Conservation (phyloP, 2,888 invertebrate genomes). For the Toxonevra muliebris region DNA sequence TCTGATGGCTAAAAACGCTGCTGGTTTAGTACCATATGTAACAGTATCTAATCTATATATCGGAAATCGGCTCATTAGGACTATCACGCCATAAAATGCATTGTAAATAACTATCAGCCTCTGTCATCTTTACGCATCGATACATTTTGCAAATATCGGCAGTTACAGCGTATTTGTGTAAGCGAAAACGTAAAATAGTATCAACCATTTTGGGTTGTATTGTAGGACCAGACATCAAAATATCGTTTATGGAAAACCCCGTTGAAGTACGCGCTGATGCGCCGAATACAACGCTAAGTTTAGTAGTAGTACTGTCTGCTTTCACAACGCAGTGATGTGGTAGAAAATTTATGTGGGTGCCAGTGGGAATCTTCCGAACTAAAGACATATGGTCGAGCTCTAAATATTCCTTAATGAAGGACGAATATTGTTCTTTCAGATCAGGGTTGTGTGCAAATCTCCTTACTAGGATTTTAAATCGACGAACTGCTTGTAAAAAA, state of each 20-base stretch:
- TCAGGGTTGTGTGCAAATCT: not conserved
- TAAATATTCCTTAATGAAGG: slow-evolving; percentile 28
- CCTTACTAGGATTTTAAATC: slow-evolving; percentile 29
- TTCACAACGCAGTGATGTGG: slow-evolving; percentile 30
- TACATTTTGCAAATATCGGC: slow-evolving; percentile 29
- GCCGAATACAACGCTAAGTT: slow-evolving; percentile 22
- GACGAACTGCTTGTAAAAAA: slow-evolving; percentile 21
- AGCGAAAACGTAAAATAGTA: slow-evolving; percentile 17
- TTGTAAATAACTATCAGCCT: slow-evolving; percentile 17
- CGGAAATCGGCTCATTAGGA: not conserved
- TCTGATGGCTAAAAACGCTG: slow-evolving; percentile 33
- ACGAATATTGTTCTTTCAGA: slow-evolving; percentile 10
- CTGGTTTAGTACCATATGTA: slow-evolving; percentile 29
- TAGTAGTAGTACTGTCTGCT: slow-evolving; percentile 13
- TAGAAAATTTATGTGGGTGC: slow-evolving; percentile 12
- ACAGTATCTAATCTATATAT: slow-evolving; percentile 22
- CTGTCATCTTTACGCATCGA: slow-evolving; percentile 9
- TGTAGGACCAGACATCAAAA: slow-evolving; percentile 18
- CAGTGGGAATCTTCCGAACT: not conserved
- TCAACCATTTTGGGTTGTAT: slow-evolving; percentile 16
- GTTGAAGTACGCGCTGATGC: slow-evolving; percentile 3
- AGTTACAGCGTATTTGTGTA: slow-evolving; percentile 12
- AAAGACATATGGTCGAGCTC: slow-evolving; percentile 24
- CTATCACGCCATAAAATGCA: slow-evolving; percentile 24
- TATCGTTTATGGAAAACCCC: slow-evolving; percentile 15